Base-by-base conservation (phyloP, 2,888 invertebrate species). In the Eupeodes luniger region DNA sequence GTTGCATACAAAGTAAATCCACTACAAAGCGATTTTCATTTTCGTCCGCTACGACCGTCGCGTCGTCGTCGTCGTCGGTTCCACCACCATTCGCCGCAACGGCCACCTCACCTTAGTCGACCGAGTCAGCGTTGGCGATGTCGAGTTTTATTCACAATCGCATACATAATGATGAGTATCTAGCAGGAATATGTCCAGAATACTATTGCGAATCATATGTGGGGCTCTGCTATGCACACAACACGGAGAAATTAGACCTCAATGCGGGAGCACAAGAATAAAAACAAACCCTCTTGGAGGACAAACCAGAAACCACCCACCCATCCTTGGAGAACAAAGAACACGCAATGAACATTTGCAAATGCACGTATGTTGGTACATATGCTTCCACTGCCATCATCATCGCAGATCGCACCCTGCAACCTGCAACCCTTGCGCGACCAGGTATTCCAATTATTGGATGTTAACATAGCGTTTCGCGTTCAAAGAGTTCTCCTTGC, bases 381-480 rank as follows among this genome's bases (percentile, higher is more conserved):
- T 27, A 27, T 27, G 27, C 27, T 27, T 27, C 27, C 80, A 74
- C 57, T 59, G 40, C 64, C 16, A 64, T 16, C 16, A n/a, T 36
- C 61, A 62, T 44, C 19, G 27, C 27, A 27, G 27, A 27, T 27
- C 27, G 27, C 55, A 14, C 19, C 19, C 19, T 19, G 10, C 19
- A 16, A 40, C 7, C 85, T 59, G 75, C 77, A 75, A 70, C 53
- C 81, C 78, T 47, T 80, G 64, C 64, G 81, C 81, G 75, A 81
- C 81, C 81, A 88, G 88, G 85, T 85, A 88, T 88, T 88, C 81
- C 88, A 88, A 88, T 88, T 85, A 88, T 81, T 88, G 74, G 85
- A 85, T 88, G 88, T 88, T 88, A 88, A 88, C 88, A 88, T 88
- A 88, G 81, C 88, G 85, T 78, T 88, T 81, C 88, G 88, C 88